Evolutionary conservation across 2,113 vertebrate genomes (phyloP).

Genomic region (Pteronura brasiliensis): DNA sequence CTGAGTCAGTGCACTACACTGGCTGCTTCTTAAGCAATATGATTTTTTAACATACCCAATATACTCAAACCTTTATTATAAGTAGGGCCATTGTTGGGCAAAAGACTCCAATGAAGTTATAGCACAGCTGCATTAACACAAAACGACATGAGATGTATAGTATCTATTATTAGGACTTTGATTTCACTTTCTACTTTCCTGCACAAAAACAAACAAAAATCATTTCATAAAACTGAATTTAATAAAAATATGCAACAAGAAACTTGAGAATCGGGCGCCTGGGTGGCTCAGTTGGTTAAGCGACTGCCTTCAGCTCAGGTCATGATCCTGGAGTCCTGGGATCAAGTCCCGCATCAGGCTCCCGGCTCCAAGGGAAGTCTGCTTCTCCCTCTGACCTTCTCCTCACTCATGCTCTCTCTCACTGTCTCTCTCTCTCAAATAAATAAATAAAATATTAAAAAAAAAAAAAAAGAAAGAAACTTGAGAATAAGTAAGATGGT

Average conservation of each 20-base stretch:
- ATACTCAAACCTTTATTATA: not conserved
- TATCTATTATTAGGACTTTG: not conserved
- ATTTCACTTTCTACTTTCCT: not conserved
- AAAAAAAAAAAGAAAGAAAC: too few relatives aligned
- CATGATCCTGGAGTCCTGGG: too few relatives aligned
- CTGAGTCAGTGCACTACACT: not conserved
- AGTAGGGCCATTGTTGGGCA: not conserved
- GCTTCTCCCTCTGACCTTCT: too few relatives aligned
- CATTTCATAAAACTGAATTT: not conserved
- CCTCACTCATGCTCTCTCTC: too few relatives aligned
- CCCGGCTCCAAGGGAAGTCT: too few relatives aligned
- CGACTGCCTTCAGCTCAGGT: too few relatives aligned
- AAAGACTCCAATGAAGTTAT: not conserved
- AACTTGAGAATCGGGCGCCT: not conserved
- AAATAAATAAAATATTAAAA: too few relatives aligned
- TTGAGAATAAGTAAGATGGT: not conserved
- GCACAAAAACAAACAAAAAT: not conserved
- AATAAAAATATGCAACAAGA: conserved; percentile 1
- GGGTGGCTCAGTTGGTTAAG: too few relatives aligned
- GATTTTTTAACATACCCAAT: not conserved
- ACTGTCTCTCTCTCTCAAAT: too few relatives aligned
- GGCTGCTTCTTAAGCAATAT: not conserved
- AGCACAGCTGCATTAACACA: not conserved
- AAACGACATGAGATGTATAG: not conserved
- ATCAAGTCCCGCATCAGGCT: too few relatives aligned